Conservation (phyloP, 2,113 vertebrate species). For the Zosterops japonicus region DNA sequence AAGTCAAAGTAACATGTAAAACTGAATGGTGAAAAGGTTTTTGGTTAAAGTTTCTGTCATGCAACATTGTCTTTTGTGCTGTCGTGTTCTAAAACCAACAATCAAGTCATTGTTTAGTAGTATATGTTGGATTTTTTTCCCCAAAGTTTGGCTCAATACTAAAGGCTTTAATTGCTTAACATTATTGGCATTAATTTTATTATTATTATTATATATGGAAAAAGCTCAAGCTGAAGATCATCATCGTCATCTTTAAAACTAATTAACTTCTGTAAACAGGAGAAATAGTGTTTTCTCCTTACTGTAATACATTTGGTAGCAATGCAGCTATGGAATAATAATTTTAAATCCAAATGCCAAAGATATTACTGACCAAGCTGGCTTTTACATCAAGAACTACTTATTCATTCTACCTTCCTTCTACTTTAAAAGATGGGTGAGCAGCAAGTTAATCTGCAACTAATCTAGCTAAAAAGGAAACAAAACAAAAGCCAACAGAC, state of each 20-base stretch:
- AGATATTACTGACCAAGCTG: background rate
- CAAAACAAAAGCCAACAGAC: constrained; percentile 18
- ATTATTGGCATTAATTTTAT: background rate
- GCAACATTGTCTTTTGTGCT: background rate
- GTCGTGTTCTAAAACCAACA: background rate
- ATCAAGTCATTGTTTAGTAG: background rate
- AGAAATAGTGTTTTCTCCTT: background rate
- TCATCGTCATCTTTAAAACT: background rate
- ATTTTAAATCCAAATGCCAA: background rate
- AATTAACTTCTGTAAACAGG: background rate
- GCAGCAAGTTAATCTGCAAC: constrained; percentile 46
- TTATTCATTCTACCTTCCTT: background rate
- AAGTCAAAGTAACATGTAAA: background rate
- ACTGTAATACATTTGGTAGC: background rate
- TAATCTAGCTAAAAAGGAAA: constrained; percentile 44
- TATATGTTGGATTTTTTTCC: background rate
- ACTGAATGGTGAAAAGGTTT: background rate
- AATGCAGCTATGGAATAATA: background rate
- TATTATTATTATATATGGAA: background rate
- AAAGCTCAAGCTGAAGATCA: background rate
- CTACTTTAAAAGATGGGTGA: constrained; percentile 13
- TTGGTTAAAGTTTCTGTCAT: background rate
- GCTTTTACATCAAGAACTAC: background rate
- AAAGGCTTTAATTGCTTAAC: background rate
- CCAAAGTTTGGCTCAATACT: background rate